Conservation (phyloP, 1,140 invertebrate species). For the Cydia pomonella region DNA sequence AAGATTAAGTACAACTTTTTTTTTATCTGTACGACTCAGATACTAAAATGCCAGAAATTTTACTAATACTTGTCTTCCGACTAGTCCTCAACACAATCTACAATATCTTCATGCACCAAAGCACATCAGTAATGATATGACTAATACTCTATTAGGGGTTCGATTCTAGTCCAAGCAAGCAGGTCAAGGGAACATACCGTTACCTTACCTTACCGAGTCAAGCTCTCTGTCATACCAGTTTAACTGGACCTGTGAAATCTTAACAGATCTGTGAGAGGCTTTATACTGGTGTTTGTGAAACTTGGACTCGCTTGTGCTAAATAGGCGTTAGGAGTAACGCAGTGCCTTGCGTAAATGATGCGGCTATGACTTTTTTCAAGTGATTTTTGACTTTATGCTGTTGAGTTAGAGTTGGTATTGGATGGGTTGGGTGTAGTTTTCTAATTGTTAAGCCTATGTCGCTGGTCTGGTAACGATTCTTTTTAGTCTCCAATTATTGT, state of each 20-base stretch:
- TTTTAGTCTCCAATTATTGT: slow-evolving; percentile 9
- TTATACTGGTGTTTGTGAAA: background rate
- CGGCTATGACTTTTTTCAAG: background rate
- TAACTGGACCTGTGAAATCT: background rate
- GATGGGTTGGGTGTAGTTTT: background rate
- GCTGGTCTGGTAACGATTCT: slow-evolving; percentile 12
- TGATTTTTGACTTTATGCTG: background rate
- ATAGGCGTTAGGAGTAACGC: slow-evolving; percentile 37
- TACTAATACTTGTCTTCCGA: background rate
- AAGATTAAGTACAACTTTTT: too few relatives aligned
- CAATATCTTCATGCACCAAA: background rate
- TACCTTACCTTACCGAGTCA: background rate
- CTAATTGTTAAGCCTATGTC: slow-evolving; percentile 2
- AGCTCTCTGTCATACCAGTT: background rate
- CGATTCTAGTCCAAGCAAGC: slow-evolving; percentile 41
- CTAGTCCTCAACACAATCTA: background rate
- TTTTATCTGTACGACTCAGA: too few relatives aligned
- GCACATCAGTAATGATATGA: slow-evolving; percentile 21
- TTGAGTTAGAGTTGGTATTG: background rate
- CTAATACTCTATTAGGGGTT: slow-evolving; percentile 37
- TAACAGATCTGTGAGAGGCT: background rate
- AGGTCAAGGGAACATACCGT: slow-evolving; percentile 39
- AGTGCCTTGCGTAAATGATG: slow-evolving; percentile 31
- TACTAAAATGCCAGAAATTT: background rate
- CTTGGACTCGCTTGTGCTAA: background rate